These are phyloP conservation scores for Prietella phreatophila DNA, from an alignment of 2,113 vertebrate species.

Conservation along the genomic window DNA sequence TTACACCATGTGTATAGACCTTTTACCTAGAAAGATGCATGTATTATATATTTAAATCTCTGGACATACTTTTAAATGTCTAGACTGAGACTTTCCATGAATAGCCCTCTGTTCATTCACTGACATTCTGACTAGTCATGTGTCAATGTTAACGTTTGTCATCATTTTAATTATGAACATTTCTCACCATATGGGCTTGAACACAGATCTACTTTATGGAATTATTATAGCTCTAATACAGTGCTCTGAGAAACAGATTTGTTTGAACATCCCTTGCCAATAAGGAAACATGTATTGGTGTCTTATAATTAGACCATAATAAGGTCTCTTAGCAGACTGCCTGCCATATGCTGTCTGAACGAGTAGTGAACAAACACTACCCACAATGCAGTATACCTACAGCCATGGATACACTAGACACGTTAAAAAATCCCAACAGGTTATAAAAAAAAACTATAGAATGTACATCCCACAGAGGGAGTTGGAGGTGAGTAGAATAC, in stretches of 20 bases:
- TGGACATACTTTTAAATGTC: not conserved
- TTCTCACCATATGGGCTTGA: not conserved
- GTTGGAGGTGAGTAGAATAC: constrained; percentile 12
- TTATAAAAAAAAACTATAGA: not conserved
- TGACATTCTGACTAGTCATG: not conserved
- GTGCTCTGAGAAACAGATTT: not conserved
- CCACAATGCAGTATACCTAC: not conserved
- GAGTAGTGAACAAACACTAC: not conserved
- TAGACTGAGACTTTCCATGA: not conserved
- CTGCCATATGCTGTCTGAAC: constrained; percentile 22
- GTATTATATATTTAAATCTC: not conserved
- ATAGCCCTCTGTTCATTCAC: not conserved
- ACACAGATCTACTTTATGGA: not conserved
- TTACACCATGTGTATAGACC: not conserved
- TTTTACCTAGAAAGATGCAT: not conserved
- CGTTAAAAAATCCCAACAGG: not conserved
- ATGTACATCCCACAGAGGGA: not conserved
- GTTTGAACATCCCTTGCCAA: not conserved
- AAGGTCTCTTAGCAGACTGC: not conserved
- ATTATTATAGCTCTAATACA: not conserved
- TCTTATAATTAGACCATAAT: not conserved
- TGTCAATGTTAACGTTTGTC: not conserved
- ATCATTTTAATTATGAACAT: not conserved
- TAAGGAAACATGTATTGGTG: not conserved
- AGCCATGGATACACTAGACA: not conserved